phyloP scores from a whole-genome alignment of 2,888 invertebrate genomes.

The Merodon equestris region DNA sequence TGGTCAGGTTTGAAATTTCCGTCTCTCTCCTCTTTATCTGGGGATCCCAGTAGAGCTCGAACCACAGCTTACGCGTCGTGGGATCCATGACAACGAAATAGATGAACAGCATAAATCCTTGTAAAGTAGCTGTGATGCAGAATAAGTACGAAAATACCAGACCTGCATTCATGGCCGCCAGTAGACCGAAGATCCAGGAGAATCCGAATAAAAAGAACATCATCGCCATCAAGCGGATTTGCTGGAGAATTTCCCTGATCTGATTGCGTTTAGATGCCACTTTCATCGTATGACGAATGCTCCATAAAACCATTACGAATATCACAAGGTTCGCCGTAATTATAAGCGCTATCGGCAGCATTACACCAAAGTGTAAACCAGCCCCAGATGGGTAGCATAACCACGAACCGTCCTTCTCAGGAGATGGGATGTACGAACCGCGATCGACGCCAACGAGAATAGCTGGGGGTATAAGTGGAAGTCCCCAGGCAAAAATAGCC shows the following conservation, averaged over 20 bases:
- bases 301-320: conserved; percentile 80
- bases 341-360: conserved; percentile 81
- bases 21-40: conserved; percentile 60
- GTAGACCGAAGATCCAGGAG: conserved; percentile 83
- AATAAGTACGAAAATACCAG: conserved; percentile 82
- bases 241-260: conserved; percentile 76
- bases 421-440: conserved; percentile 79
- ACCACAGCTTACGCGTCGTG: conserved; percentile 80
- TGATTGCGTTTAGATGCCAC: conserved; percentile 75
- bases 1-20: conserved; percentile 35
- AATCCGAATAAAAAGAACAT: conserved; percentile 82
- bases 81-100: conserved; percentile 82
- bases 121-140: conserved; percentile 82
- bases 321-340: conserved; percentile 80
- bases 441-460: conserved; percentile 79
- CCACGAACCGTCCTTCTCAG: conserved; percentile 71
- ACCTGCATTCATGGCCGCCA: conserved; percentile 80
- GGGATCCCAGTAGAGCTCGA: conserved; percentile 27
- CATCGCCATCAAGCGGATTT: conserved; percentile 81
- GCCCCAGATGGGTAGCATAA: conserved; percentile 81
- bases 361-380: conserved; percentile 79
- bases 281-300: conserved; percentile 76
- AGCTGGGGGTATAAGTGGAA: conserved; percentile 81
- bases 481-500: conserved; percentile 83
- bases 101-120: conserved; percentile 83